Conservation (phyloP, 2,113 vertebrate species). For the Salvelinus sp. region DNA sequence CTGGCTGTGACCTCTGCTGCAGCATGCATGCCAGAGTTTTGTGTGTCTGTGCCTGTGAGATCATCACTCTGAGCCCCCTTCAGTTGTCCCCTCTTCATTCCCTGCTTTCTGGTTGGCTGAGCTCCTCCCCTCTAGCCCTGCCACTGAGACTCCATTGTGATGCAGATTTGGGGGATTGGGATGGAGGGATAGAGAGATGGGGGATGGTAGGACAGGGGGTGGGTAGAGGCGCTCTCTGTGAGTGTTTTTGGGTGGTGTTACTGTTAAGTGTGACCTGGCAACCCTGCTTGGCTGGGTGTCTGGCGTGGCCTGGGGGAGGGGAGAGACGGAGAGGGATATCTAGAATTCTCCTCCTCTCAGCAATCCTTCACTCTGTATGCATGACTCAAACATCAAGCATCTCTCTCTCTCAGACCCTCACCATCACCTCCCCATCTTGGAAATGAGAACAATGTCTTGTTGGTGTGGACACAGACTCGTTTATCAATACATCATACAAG, state of each 20-base stretch:
- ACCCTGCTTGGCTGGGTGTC: slow-evolving; percentile 55
- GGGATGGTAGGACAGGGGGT: slow-evolving; percentile 19
- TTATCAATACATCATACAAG: background rate
- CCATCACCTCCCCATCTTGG: too few species aligned
- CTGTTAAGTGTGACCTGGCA: slow-evolving; percentile 64
- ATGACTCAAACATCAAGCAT: slow-evolving; percentile 61
- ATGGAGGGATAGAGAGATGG: slow-evolving; percentile 39
- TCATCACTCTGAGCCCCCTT: slow-evolving; percentile 51
- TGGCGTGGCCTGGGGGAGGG: slow-evolving; percentile 34
- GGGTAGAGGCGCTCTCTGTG: slow-evolving; percentile 31
- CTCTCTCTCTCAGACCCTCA: background rate
- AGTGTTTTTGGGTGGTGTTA: slow-evolving; percentile 59
- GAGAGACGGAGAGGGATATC: slow-evolving; percentile 20
- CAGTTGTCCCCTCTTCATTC: slow-evolving; percentile 9
- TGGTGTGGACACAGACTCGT: background rate
- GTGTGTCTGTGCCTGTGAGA: slow-evolving; percentile 35
- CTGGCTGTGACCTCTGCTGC: background rate
- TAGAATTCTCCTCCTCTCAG: slow-evolving; percentile 24
- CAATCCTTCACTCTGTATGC: slow-evolving; percentile 22
- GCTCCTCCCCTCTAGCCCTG: background rate
- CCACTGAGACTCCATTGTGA: slow-evolving; percentile 61
- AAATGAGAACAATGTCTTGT: too few species aligned
- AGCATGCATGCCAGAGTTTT: background rate
- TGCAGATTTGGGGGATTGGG: slow-evolving; percentile 56
- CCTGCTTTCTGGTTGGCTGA: slow-evolving; percentile 7